Base-by-base conservation (phyloP, 2,113 vertebrate species). In the Sceloporus undulatus region DNA sequence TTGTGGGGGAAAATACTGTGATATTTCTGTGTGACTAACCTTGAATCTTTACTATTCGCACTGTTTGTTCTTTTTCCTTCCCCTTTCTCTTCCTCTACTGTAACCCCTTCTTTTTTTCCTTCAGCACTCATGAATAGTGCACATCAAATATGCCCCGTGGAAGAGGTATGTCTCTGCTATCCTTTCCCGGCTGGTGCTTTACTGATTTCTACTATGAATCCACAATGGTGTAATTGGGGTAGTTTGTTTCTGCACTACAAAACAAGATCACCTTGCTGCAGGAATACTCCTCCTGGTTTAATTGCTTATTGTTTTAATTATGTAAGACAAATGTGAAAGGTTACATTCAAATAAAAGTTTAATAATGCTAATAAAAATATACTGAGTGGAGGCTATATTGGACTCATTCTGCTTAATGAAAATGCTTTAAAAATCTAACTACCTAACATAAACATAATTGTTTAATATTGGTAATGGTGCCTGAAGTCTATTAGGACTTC, bases 81-180 rank as follows among this genome's bases (percentile, higher is more conserved):
- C 88, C 84, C n/a, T 90, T 86, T 87, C 68, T 92, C 87, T 95
- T 96, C 94, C 82, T 95, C 89, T 94, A 94, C 97, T 96, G 74
- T 97, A 97, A 97, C 95, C 95, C 95, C 95, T 95, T 97, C 95
- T 97, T 96, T 97, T 97, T 96, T 94, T 90, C 94, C 94, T 94
- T 95, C 93, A 97, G 97, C 92, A 97, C 93, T 97, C 96, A 97
- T 97, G 97, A 97, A 94, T 97, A 97, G 97, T 96, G 90, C 92
- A 95, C 94, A 92, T 92, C 96, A 96, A 96, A 96, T 96, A 97
- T 97, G 97, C 96, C 95, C 94, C 93, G 85, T 96, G 93, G 95
- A 97, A 96, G 97, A 97, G 97, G 97, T 97, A 97, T 91, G 97
- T 97, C 62, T 94, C 90, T 93, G 82, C 4, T 14, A 56, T 65